These are phyloP conservation scores for Brachyptera putata DNA, from an alignment of 2,888 invertebrate species.

Conservation along the genomic window DNA sequence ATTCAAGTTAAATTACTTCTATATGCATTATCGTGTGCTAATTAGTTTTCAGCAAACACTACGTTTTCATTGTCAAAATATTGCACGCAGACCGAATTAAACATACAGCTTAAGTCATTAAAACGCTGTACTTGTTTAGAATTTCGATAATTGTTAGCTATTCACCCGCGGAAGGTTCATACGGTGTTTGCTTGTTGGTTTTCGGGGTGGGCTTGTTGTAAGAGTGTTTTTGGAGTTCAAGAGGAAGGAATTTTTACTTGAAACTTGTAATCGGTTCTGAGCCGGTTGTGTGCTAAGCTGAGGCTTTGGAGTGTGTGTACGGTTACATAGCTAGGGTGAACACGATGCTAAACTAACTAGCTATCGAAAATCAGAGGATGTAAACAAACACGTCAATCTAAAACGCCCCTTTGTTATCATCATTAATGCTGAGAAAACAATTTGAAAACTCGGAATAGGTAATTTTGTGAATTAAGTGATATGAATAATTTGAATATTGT, in stretches of 20 bases:
- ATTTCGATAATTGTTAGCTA: background rate
- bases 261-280: slow-evolving; percentile 23
- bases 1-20: too few species aligned
- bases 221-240: background rate
- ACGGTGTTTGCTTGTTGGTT: background rate
- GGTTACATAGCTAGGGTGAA: too few species aligned
- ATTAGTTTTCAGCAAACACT: background rate
- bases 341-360: too few species aligned
- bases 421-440: too few species aligned
- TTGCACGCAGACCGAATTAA: background rate
- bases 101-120: background rate
- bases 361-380: too few species aligned
- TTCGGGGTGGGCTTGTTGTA: background rate
- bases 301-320: background rate
- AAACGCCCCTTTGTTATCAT: too few species aligned
- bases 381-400: too few species aligned
- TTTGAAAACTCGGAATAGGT: too few species aligned
- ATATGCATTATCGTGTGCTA: background rate
- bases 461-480: too few species aligned
- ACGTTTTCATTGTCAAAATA: background rate
- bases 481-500: too few species aligned
- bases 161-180: background rate
- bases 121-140: background rate
- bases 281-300: slow-evolving; percentile 24
- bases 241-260: background rate